Evolutionary conservation across 2,888 invertebrate genomes (phyloP).

Genomic region (Zaprionus obscuricornis): DNA sequence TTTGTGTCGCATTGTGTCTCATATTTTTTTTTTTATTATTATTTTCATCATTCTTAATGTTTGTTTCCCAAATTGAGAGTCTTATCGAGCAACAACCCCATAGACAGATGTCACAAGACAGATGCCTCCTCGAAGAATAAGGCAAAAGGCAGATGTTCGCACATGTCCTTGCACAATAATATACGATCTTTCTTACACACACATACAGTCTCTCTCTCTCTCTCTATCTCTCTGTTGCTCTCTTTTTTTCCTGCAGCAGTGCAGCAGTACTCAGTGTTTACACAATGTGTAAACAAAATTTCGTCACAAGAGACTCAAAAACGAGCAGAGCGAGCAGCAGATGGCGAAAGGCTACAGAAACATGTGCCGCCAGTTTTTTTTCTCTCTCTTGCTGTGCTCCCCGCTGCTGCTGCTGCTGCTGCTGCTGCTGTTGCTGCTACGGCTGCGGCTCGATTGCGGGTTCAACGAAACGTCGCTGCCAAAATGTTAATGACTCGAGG

Average conservation of each 20-base stretch:
- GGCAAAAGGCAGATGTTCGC: background rate
- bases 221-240: no score
- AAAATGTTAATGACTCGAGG: slow-evolving; percentile 54
- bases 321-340: slow-evolving; percentile 42
- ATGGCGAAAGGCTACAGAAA: slow-evolving; percentile 42
- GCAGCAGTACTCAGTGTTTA: no score
- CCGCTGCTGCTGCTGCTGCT: slow-evolving; percentile 3
- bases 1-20: no score
- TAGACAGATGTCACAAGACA: slow-evolving; percentile 6
- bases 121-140: slow-evolving; percentile 17
- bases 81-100: slow-evolving; percentile 42
- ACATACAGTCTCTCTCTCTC: no score
- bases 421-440: slow-evolving; percentile 25
- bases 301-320: no score
- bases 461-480: slow-evolving; percentile 52
- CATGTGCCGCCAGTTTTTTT: slow-evolving; percentile 46
- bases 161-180: no score
- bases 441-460: no score
- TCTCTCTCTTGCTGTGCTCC: no score
- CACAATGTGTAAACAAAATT: slow-evolving; percentile 39
- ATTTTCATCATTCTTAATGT: no score
- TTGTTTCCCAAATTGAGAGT: slow-evolving; percentile 14
- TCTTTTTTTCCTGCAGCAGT: no score
- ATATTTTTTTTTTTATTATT: no score
- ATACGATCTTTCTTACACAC: no score